Evolutionary conservation across 1,140 invertebrate genomes (phyloP).

Genomic region (Solen grandis): DNA sequence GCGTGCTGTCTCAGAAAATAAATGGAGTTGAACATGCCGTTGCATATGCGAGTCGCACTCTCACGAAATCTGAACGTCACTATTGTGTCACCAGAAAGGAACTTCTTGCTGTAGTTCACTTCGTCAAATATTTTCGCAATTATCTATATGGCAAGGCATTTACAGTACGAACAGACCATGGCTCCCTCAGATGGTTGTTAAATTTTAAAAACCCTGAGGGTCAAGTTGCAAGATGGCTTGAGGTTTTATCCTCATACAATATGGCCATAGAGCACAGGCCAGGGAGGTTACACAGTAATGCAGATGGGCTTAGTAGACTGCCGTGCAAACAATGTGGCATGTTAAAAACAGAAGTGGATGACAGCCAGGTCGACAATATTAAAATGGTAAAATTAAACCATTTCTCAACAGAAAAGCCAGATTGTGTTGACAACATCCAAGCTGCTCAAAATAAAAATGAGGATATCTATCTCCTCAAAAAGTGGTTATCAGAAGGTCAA

Average conservation of each 20-base stretch:
- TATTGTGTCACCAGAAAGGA: conserved; percentile 76
- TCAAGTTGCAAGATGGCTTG: conserved; percentile 8
- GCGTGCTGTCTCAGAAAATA: conserved; percentile 62
- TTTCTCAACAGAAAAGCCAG: too few relatives aligned
- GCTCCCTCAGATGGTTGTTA: conserved; percentile 50
- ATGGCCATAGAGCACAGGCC: conserved; percentile 1
- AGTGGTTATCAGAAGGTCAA: background rate
- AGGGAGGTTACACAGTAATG: conserved; percentile 30
- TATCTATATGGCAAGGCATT: conserved; percentile 63
- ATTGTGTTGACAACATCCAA: background rate
- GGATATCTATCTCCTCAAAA: background rate
- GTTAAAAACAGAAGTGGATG: background rate
- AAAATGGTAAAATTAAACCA: too few relatives aligned
- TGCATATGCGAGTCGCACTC: conserved; percentile 56
- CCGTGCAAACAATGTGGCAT: conserved; percentile 11
- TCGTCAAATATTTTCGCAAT: conserved; percentile 55
- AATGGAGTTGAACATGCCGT: conserved; percentile 60
- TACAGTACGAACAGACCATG: conserved; percentile 60
- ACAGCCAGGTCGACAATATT: background rate
- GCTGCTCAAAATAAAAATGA: background rate
- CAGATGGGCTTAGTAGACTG: background rate
- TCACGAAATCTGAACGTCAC: conserved; percentile 77
- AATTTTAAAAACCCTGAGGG: conserved; percentile 14
- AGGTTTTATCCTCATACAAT: background rate
- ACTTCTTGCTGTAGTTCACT: conserved; percentile 61